Conservation (phyloP, 1,140 invertebrate species). For the Ips typographus region DNA sequence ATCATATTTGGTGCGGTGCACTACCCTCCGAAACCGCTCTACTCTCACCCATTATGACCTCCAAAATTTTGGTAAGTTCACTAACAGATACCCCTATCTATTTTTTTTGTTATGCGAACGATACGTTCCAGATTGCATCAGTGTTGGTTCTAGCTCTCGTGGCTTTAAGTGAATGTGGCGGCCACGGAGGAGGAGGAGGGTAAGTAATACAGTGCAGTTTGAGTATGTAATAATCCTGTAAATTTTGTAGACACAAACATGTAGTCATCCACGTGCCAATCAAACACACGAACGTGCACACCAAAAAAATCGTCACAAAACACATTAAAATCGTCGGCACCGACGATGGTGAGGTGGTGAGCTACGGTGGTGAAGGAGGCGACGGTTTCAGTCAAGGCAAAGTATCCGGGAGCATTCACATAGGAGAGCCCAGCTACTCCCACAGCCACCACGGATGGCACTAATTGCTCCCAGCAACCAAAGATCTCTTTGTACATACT, state of each 20-base stretch:
- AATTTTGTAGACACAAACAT: constrained; percentile 28
- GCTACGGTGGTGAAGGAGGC: constrained; percentile 21
- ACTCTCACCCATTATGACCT: constrained; percentile 19
- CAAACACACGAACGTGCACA: constrained; percentile 34
- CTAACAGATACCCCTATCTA: no score
- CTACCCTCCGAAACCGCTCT: constrained; percentile 9
- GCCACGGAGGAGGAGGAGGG: constrained; percentile 27
- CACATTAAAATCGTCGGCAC: constrained; percentile 17
- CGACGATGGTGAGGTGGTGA: constrained; percentile 30
- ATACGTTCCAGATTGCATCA: constrained; percentile 14
- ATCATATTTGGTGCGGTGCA: constrained; percentile 29
- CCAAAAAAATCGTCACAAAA: constrained; percentile 35
- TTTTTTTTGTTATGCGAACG: no score
- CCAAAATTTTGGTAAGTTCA: constrained; percentile 28
- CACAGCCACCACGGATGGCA: constrained; percentile 27
- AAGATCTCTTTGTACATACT: neutral
- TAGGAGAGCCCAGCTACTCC: constrained; percentile 24
- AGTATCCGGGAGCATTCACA: constrained; percentile 31
- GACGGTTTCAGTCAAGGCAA: constrained; percentile 30
- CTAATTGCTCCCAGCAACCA: constrained; percentile 7
- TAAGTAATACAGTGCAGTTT: neutral
- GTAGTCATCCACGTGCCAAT: constrained; percentile 31
- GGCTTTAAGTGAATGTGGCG: constrained; percentile 27
- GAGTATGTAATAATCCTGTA: neutral
- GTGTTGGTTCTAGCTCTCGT: constrained; percentile 32